Conservation (phyloP, 2,113 vertebrate species). For the Ibidorhyncha struthersii region DNA sequence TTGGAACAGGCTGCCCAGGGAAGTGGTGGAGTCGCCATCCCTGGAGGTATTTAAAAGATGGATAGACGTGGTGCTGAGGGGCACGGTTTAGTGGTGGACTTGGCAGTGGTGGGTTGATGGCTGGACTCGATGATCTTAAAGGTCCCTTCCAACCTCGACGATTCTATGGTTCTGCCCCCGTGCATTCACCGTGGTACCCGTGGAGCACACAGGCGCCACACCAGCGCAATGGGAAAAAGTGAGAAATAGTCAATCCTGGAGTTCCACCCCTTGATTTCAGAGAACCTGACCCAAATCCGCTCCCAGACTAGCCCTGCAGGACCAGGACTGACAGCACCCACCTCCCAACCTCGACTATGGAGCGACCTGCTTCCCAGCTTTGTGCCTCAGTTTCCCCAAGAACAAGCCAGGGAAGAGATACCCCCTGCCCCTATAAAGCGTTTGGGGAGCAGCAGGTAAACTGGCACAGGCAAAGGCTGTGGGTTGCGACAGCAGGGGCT, state of each 20-base stretch:
- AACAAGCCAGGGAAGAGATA: not conserved
- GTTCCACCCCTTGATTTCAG: not conserved
- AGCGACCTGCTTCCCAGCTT: not conserved
- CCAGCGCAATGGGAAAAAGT: not conserved
- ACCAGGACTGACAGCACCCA: not conserved
- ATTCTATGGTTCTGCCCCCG: too few species aligned
- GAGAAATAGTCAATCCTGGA: not conserved
- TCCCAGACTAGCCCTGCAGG: not conserved
- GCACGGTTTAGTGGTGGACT: too few species aligned
- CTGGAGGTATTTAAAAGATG: too few species aligned
- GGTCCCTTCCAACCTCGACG: too few species aligned
- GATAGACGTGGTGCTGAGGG: too few species aligned
- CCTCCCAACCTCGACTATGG: not conserved
- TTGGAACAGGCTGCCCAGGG: too few species aligned
- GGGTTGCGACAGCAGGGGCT: too few species aligned
- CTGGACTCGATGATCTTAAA: too few species aligned
- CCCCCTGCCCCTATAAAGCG: not conserved
- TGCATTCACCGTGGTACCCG: too few species aligned
- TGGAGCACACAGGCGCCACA: not conserved
- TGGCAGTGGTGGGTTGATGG: too few species aligned
- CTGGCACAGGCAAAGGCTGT: not conserved
- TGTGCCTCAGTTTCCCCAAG: not conserved
- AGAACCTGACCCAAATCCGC: too few species aligned
- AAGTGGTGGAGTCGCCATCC: too few species aligned
- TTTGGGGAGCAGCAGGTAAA: not conserved